A percentile compares a stretch with the other conserved stretches of the same genome.
Evolutionary conservation across 1,140 invertebrate genomes (phyloP).

Genomic region (Saccostrea glomerata): DNA sequence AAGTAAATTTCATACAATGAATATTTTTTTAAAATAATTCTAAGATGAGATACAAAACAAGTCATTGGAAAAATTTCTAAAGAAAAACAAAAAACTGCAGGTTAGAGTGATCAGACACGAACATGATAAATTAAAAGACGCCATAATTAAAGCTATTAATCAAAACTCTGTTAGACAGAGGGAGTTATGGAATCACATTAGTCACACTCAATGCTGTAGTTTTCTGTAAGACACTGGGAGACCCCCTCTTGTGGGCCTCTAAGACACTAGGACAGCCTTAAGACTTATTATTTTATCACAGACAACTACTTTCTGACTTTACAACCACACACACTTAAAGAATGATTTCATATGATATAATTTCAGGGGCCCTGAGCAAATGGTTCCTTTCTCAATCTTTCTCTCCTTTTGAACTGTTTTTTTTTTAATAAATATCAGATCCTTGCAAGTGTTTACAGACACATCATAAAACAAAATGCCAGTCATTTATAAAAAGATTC

Average conservation of each 20-base stretch:
- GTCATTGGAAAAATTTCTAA: background rate
- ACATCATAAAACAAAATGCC: background rate
- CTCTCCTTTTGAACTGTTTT: background rate
- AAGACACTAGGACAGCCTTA: constrained; percentile 13
- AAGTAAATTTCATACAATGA: too few species aligned
- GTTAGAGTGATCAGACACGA: background rate
- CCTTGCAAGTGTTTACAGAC: background rate
- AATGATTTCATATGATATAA: background rate
- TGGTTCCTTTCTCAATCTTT: background rate
- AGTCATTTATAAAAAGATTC: too few species aligned
- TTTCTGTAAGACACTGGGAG: background rate
- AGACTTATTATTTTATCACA: background rate
- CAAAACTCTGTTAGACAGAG: background rate
- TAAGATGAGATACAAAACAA: background rate
- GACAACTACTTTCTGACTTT: background rate
- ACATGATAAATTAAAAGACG: background rate
- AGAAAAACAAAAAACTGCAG: background rate
- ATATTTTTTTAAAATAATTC: too few species aligned
- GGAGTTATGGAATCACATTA: background rate
- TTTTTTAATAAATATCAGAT: background rate
- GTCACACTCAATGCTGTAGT: background rate
- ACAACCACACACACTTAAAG: background rate
- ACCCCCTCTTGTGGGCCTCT: background rate
- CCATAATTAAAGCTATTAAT: background rate
- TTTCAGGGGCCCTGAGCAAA: background rate